phyloP scores from a whole-genome alignment of 2,113 vertebrate species.

The Sphyrna mokarran region DNA sequence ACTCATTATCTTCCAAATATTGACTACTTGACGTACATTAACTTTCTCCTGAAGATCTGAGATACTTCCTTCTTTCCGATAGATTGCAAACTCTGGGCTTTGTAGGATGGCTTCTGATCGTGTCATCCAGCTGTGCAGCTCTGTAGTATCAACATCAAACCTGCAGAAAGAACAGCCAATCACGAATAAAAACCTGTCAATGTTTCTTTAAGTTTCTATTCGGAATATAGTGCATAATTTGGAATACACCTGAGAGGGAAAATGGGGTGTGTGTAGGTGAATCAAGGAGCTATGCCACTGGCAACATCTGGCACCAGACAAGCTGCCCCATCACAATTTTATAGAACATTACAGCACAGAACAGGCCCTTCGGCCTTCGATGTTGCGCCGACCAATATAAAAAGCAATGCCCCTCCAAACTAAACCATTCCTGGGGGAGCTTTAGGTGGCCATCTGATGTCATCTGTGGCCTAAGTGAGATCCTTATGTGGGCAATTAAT shows the following conservation, averaged over 20 bases:
- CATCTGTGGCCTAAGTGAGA: neutral
- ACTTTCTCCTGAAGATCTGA: constrained; percentile 90
- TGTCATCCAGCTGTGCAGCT: constrained; percentile 97
- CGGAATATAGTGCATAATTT: neutral
- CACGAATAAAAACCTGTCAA: neutral
- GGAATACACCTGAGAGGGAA: no score
- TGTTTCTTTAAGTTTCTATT: neutral
- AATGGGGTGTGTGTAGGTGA: neutral
- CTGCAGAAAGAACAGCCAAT: constrained; percentile 50
- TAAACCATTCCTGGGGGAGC: no score
- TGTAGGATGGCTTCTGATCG: constrained; percentile 88
- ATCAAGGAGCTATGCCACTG: neutral
- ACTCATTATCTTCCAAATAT: neutral
- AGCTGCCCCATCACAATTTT: neutral
- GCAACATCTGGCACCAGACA: neutral
- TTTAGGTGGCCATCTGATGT: neutral
- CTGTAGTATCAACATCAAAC: constrained; percentile 90
- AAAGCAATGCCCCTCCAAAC: no score
- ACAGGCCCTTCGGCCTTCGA: no score
- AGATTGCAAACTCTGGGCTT: constrained; percentile 81
- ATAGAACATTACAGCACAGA: no score
- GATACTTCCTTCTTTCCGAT: constrained; percentile 81
- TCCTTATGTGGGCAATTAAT: neutral
- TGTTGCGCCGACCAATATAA: no score
- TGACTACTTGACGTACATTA: constrained; percentile 56